Evolutionary conservation across 2,113 vertebrate species (phyloP), one percentile per base, ranked within the genome.

Genomic region (Calypte anna): DNA sequence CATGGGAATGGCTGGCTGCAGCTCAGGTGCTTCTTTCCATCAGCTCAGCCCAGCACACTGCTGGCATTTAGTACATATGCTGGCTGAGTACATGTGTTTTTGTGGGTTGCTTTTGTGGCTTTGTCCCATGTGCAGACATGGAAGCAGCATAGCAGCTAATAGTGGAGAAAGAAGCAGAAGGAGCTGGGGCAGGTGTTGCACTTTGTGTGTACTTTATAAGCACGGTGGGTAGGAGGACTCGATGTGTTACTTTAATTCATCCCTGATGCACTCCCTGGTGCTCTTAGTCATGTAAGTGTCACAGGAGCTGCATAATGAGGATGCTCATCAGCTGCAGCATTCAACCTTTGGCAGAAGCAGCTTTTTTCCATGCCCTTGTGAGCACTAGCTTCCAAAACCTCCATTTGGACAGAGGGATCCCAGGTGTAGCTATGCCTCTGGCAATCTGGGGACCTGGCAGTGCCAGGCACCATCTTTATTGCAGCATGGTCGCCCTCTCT

Each of bases 361-460:
- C 28, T 86, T 82, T 24, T 48, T 70, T 70, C 48, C 17, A 5
- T 27, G 38, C 14, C 13, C 15, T 43, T 59, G 33, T 53, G 33
- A 88, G 80, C 25, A 4, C 31, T 79, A 7, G 7, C 23, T 84
- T 62, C 51, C 14, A 13, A 76, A 82, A 85, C 54, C 21, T 86
- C 38, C 15, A 4, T 5, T 9, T 30, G 57, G 33, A 38, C 44
- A 83, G 55, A 85, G 46, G 64, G 66, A 62, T 74, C 24, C 19
- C 46, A 74, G 31, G 16, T 0, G 0, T 55, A 79, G 33, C 54
- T 2, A 1, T 59, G 57, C 31, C 23, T 55, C 28, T 1, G 3
- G 43, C 75, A 74, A 64, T 23, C 16, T 55, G 46, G 25, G 14
- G 33, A 55, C 19, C n/a, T 31, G 38, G 69, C 55, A 53, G 33